Conservation (phyloP, 2,113 vertebrate genomes). For the Gasterosteus aculeatus region DNA sequence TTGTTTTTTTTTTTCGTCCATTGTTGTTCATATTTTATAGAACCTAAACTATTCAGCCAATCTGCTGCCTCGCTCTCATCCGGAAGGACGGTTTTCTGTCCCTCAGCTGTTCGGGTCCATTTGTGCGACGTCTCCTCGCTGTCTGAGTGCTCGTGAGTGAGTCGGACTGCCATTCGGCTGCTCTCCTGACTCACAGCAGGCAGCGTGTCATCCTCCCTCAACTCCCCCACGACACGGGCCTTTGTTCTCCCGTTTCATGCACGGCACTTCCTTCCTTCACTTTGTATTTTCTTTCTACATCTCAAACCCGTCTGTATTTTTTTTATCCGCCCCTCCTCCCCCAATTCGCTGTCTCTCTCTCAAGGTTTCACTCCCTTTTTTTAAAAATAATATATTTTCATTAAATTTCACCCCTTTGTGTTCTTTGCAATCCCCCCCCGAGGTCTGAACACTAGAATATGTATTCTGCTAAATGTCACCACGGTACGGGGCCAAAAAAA, state of each 20-base stretch:
- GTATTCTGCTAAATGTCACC: not conserved
- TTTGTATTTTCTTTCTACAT: constrained; percentile 17
- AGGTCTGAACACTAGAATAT: constrained; percentile 13
- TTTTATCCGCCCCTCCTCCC: not conserved
- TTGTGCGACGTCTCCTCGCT: not conserved
- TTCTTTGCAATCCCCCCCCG: not conserved
- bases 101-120: not conserved
- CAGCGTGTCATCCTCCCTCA: not conserved
- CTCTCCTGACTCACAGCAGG: not conserved
- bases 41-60: not conserved
- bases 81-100: not conserved
- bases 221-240: not conserved
- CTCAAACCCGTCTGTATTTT: not conserved
- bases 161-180: constrained; percentile 13
- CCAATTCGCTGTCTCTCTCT: not conserved
- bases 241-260: not conserved
- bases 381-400: not conserved
- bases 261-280: not conserved
- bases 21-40: not conserved
- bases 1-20: too few species aligned
- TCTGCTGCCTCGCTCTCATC: not conserved
- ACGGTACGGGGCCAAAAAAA: not conserved
- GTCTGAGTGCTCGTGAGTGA: constrained; percentile 15
- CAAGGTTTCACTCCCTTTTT: not conserved
- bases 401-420: constrained; percentile 22